A percentile compares a stretch with the other conserved stretches of the same genome.
phyloP scores from a whole-genome alignment of 2,797 vertebrate genomes.

The Melanotaenia parkinsoni region DNA sequence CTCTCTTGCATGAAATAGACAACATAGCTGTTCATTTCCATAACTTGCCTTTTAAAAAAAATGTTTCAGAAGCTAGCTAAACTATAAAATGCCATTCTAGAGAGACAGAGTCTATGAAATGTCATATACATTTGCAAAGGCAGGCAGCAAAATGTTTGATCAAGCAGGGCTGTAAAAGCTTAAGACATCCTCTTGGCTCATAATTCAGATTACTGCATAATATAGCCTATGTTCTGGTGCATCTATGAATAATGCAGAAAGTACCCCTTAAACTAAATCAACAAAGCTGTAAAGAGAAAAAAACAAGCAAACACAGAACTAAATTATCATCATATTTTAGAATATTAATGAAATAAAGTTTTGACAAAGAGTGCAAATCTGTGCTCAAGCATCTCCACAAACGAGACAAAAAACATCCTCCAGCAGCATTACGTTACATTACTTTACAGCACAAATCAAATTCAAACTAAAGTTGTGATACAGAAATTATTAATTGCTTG shows the following conservation, averaged over 20 bases:
- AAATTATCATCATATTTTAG: conserved; percentile 36
- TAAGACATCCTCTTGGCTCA: not conserved
- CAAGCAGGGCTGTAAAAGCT: conserved; percentile 33
- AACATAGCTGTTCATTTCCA: conserved; percentile 48
- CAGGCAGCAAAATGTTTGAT: conserved; percentile 38
- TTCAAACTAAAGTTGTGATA: conserved; percentile 34
- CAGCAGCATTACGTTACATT: conserved; percentile 50
- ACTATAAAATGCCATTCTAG: conserved; percentile 14
- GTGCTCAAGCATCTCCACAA: conserved; percentile 5
- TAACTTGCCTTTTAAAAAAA: conserved; percentile 38
- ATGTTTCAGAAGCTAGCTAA: conserved; percentile 35
- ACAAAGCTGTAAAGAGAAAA: conserved; percentile 29
- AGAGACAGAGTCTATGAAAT: conserved; percentile 25
- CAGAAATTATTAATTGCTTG: conserved; percentile 51
- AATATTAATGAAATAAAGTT: conserved; percentile 27
- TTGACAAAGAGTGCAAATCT: conserved; percentile 21
- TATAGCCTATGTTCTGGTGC: conserved; percentile 6
- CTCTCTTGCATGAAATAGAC: conserved; percentile 44
- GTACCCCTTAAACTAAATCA: conserved; percentile 41
- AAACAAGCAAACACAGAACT: conserved; percentile 51
- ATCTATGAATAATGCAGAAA: conserved; percentile 42
- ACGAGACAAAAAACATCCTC: conserved; percentile 39
- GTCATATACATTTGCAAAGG: conserved; percentile 25
- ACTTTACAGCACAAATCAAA: conserved; percentile 43
- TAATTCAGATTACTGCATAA: conserved; percentile 31